phyloP scores from a whole-genome alignment of 2,888 invertebrate genomes.

The Lathronympha strigana region DNA sequence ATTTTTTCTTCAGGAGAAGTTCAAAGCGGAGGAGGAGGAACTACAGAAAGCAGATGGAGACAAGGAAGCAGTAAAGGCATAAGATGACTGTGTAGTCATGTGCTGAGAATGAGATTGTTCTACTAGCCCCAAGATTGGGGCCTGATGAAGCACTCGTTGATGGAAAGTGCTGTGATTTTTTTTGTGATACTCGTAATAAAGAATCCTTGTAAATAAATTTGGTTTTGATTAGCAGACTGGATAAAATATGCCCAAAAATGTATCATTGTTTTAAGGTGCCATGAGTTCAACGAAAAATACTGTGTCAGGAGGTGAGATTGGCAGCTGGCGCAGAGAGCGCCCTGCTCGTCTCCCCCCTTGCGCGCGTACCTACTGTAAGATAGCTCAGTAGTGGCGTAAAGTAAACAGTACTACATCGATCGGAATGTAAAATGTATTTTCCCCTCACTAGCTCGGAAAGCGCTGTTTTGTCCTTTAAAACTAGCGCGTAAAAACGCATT shows the following conservation, averaged over 20 bases:
- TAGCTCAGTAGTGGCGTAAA: too few species aligned
- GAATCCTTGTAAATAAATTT: slow-evolving; percentile 2
- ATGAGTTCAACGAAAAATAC: too few species aligned
- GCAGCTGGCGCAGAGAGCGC: too few species aligned
- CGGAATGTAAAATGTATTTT: too few species aligned
- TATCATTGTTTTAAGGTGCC: too few species aligned
- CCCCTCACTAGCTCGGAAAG: too few species aligned
- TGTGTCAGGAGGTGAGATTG: too few species aligned
- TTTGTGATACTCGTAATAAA: slow-evolving; percentile 32
- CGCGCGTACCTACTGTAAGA: too few species aligned
- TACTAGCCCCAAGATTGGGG: neutral
- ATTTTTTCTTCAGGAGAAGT: slow-evolving; percentile 77
- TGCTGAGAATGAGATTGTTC: slow-evolving; percentile 11
- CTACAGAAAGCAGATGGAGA: slow-evolving; percentile 81
- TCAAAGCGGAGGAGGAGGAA: slow-evolving; percentile 85
- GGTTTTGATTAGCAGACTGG: neutral
- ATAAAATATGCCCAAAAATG: neutral
- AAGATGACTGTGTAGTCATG: slow-evolving; percentile 37
- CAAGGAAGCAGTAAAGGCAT: slow-evolving; percentile 78
- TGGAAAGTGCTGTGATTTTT: slow-evolving; percentile 32
- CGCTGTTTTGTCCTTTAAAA: too few species aligned
- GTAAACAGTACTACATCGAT: too few species aligned
- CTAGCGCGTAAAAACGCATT: too few species aligned
- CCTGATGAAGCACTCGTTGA: slow-evolving; percentile 12
- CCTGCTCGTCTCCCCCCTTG: too few species aligned